A percentile compares a stretch with the other conserved stretches of the same genome.
Evolutionary conservation across 1,140 invertebrate species (phyloP).

Genomic region (Drosophila orosa): DNA sequence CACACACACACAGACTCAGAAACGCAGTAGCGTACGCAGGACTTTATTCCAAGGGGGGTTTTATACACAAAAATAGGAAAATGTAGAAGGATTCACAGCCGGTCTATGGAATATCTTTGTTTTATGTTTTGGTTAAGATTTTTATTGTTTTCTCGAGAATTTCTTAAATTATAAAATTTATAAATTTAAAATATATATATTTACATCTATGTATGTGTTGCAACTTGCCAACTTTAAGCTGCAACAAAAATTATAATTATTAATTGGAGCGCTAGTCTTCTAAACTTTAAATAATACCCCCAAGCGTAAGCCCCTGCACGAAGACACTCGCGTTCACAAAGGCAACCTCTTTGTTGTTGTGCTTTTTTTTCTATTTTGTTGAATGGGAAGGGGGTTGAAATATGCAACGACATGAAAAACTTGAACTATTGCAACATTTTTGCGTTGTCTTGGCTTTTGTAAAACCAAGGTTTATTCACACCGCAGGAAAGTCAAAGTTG

Average conservation of each 20-base stretch:
- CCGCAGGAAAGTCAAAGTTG: conserved; percentile 66
- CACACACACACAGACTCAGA: conserved; percentile 13
- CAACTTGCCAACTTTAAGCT: too few relatives aligned
- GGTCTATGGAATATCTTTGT: too few relatives aligned
- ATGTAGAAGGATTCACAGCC: background rate
- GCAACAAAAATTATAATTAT: background rate
- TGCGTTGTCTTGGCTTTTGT: conserved; percentile 44
- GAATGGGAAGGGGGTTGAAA: conserved; percentile 27
- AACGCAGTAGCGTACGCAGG: conserved; percentile 5
- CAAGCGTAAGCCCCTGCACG: background rate
- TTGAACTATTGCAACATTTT: conserved; percentile 80
- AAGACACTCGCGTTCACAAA: conserved; percentile 32
- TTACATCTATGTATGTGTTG: too few relatives aligned
- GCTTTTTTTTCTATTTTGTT: conserved; percentile 4
- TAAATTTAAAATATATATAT: too few relatives aligned
- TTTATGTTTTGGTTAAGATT: background rate
- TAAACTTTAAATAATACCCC: background rate
- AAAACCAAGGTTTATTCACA: conserved; percentile 74
- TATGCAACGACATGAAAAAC: conserved; percentile 77
- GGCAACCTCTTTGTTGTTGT: conserved; percentile 54
- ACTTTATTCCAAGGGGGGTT: background rate
- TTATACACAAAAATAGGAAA: background rate
- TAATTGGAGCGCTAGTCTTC: background rate
- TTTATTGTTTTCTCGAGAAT: background rate
- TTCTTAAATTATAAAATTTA: too few relatives aligned